A percentile compares a stretch with the other conserved stretches of the same genome.
These are phyloP conservation scores for Caenorhabditis auriculariae DNA, from an alignment of 2,888 invertebrate genomes.

Conservation along the genomic window DNA sequence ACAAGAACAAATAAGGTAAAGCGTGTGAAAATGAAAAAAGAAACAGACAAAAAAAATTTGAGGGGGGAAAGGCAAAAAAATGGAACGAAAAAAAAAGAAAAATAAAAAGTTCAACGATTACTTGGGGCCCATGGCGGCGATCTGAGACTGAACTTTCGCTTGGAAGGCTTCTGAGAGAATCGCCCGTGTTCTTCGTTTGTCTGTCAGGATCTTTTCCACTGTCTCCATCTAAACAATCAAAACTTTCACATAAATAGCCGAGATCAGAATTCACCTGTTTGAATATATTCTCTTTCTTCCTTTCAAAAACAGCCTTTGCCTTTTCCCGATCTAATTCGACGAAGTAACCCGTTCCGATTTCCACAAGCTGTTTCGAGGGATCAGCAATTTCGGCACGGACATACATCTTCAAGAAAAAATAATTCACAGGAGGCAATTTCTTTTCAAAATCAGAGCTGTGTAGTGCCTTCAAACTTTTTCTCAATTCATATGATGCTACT, in stretches of 20 bases:
- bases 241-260: constrained; percentile 77
- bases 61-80: background rate
- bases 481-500: too few relatives aligned
- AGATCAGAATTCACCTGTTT: constrained; percentile 79
- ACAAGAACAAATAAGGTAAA: background rate
- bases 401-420: constrained; percentile 75
- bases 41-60: background rate
- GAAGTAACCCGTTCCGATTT: constrained; percentile 95
- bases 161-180: constrained; percentile 38
- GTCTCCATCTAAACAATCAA: constrained; percentile 66
- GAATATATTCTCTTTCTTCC: constrained; percentile 85
- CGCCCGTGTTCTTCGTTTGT: constrained; percentile 34
- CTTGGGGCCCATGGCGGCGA: constrained; percentile 19
- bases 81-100: constrained; percentile 1
- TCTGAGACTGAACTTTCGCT: constrained; percentile 35
- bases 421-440: constrained; percentile 5
- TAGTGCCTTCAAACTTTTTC: background rate
- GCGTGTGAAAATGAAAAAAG: background rate
- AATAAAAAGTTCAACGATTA: background rate
- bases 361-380: constrained; percentile 83
- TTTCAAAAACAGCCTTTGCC: constrained; percentile 87
- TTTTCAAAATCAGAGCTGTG: background rate
- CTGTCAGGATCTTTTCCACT: constrained; percentile 32
- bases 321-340: constrained; percentile 82
- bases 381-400: constrained; percentile 86